phyloP scores from a whole-genome alignment of 1,140 invertebrate genomes.

The Harlomillsia oculata region DNA sequence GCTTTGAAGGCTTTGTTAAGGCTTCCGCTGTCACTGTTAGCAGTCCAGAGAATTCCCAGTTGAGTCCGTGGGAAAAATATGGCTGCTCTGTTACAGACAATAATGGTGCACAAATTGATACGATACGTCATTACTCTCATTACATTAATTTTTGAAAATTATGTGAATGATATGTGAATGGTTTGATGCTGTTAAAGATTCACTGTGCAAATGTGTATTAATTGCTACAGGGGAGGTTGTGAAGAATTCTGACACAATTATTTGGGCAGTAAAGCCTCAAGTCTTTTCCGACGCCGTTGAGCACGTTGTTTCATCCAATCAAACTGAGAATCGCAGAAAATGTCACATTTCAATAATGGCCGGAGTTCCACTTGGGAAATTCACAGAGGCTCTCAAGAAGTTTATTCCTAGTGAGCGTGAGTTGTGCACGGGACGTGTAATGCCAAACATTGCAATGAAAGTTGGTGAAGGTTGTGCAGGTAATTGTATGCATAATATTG shows the following conservation, averaged over 20 bases:
- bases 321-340: constrained; percentile 19
- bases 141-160: too few species aligned
- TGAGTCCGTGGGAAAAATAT: too few species aligned
- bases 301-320: constrained; percentile 40
- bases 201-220: too few species aligned
- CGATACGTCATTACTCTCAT: too few species aligned
- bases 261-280: constrained; percentile 78
- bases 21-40: too few species aligned
- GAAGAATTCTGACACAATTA: constrained; percentile 59
- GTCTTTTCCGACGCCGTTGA: constrained; percentile 55
- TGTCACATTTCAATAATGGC: constrained; percentile 69
- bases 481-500: too few species aligned
- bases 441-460: constrained; percentile 87
- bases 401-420: constrained; percentile 31
- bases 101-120: too few species aligned
- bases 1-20: too few species aligned
- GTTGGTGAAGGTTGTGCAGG: constrained; percentile 65
- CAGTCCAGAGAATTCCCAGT: too few species aligned
- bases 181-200: too few species aligned
- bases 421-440: constrained; percentile 45
- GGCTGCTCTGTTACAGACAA: too few species aligned
- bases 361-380: constrained; percentile 57
- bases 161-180: too few species aligned
- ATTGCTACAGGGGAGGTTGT: constrained; percentile 49
- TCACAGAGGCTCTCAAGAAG: constrained; percentile 52